These are phyloP conservation scores for Xiphophorus hellerii DNA, from an alignment of 2,113 vertebrate species.

Conservation along the genomic window DNA sequence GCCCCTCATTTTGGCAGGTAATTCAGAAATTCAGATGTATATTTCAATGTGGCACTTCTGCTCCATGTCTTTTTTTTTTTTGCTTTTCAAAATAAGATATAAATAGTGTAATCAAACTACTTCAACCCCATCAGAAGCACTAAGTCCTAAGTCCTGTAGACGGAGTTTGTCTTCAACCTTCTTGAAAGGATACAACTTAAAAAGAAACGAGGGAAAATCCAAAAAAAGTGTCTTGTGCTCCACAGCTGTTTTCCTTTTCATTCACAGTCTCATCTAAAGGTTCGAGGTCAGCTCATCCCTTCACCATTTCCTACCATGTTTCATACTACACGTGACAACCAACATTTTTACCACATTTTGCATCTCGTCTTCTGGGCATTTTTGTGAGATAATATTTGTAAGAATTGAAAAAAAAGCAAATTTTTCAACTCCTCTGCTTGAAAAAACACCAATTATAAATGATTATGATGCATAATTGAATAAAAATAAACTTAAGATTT, in stretches of 20 bases:
- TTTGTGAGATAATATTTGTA: no score
- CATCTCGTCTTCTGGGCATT: neutral
- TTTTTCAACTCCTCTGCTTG: no score
- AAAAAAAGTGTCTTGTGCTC: slow-evolving; percentile 12
- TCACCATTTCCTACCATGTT: neutral
- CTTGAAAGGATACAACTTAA: neutral
- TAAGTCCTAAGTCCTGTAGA: neutral
- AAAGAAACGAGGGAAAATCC: neutral
- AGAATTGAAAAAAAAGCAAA: no score
- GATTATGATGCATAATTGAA: no score
- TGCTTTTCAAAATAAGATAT: neutral
- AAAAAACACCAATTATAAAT: no score
- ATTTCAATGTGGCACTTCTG: neutral
- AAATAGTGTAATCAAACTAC: neutral
- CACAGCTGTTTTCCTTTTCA: neutral
- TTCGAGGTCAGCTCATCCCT: neutral
- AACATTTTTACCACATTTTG: neutral
- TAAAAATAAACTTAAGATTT: no score
- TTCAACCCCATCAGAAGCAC: neutral
- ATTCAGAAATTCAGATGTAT: no score
- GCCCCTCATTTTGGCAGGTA: no score
- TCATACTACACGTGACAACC: neutral
- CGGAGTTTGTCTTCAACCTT: neutral
- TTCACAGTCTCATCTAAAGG: neutral
- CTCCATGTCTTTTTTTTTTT: neutral